phyloP scores from a whole-genome alignment of 2,113 vertebrate genomes.

The Paradisaea rubra region DNA sequence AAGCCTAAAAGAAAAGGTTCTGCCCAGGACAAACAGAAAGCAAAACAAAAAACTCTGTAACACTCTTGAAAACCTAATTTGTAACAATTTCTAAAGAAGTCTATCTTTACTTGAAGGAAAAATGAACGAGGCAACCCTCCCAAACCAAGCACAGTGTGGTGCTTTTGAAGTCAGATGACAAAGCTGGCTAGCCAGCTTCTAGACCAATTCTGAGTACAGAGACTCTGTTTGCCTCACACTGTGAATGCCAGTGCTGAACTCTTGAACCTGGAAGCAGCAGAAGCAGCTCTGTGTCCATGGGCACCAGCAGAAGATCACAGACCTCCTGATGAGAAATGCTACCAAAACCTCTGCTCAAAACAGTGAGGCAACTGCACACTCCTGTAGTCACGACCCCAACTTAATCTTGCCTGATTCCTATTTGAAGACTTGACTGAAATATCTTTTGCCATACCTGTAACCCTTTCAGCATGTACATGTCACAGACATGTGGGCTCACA shows the following conservation, averaged over 20 bases:
- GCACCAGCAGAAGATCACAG: not conserved
- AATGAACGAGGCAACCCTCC: not conserved
- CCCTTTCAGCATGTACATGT: not conserved
- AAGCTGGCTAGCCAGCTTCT: not conserved
- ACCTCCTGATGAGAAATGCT: not conserved
- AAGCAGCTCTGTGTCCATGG: not conserved
- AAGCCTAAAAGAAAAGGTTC: not conserved
- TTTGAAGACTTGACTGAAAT: not conserved
- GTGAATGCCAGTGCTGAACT: not conserved
- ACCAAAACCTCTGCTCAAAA: not conserved
- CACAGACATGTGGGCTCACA: not conserved
- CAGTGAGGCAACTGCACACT: not conserved
- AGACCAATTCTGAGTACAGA: not conserved
- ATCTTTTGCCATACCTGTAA: not conserved
- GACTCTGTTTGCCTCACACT: rapidly evolving
- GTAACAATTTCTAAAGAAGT: not conserved
- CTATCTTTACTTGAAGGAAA: not conserved
- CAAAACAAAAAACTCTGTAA: not conserved
- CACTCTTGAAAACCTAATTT: not conserved
- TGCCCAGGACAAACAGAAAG: not conserved
- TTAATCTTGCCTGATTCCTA: not conserved
- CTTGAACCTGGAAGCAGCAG: not conserved
- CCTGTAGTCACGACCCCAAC: not conserved
- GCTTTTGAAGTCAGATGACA: not conserved
- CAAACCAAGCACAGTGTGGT: not conserved